Base-by-base conservation (phyloP, 2,888 invertebrate genomes). In the Spodoptera littoralis region DNA sequence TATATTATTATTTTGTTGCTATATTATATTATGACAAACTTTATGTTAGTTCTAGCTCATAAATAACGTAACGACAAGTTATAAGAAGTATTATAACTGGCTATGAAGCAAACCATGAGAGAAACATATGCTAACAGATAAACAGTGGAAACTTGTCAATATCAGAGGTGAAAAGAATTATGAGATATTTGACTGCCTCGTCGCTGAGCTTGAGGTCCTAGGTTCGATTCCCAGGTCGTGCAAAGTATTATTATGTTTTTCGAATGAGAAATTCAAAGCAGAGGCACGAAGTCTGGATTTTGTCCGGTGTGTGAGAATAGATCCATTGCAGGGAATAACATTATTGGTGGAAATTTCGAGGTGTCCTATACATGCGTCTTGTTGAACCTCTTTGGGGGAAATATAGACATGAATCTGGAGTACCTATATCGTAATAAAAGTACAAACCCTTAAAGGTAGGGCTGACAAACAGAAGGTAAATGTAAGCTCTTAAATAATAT, bases 1-100 rank as follows among this genome's bases (percentile, higher is more conserved):
- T 91, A 90, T 88, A 89, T 90, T 84, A 90, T 89, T 90, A 88
- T 90, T 92, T 92, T 93, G 93, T 94, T 92, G 86, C 90, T 91
- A 90, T 92, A 90, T 91, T 91, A 85, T 91, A 89, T 90, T 88
- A 89, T 85, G 87, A 88, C 85, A 88, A 89, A 89, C 86, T 90
- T 89, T 89, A 90, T 84, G 88, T 89, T 82, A 80, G 79, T 84
- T 84, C 84, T 88, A 88, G 85, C 74, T 75, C 81, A 76, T 88
- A 88, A 65, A 48, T 54, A 61, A 79, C 73, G 65, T 76, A 82
- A 81, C 46, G 77, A 84, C 84, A 85, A 76, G 78, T 80, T 81
- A 36, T 36, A 36, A 84, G 81, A 82, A 81, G 79, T 86, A 85
- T 86, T 84, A 86, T 79, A 73, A 74, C 76, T 81, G 88, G 88